These are phyloP conservation scores for Phylloscopus trochiloides DNA, from an alignment of 2,113 vertebrate species.

Conservation along the genomic window DNA sequence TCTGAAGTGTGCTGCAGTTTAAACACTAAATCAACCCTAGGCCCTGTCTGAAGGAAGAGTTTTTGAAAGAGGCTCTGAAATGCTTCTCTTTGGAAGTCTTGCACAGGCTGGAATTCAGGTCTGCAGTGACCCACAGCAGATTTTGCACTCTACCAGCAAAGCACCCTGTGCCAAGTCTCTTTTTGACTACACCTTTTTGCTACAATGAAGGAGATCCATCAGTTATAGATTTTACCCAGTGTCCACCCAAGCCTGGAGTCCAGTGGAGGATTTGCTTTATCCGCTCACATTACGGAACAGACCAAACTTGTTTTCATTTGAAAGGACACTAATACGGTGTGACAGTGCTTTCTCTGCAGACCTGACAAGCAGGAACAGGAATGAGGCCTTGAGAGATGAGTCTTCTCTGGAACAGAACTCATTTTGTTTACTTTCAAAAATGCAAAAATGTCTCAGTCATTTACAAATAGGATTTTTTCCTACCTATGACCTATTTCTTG, in stretches of 20 bases:
- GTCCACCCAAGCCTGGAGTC: background rate
- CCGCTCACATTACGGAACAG: background rate
- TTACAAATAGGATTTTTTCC: background rate
- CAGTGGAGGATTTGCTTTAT: background rate
- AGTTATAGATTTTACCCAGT: background rate
- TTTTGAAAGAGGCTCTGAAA: background rate
- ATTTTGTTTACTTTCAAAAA: conserved; percentile 28
- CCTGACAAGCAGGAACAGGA: background rate
- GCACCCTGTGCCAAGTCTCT: background rate
- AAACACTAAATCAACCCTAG: background rate
- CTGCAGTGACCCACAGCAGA: background rate
- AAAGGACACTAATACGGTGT: background rate
- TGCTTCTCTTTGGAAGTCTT: background rate
- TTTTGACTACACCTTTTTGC: background rate
- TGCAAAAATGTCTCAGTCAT: background rate
- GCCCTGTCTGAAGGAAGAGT: background rate
- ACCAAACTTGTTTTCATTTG: background rate
- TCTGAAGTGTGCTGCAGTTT: background rate
- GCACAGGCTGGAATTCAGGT: background rate
- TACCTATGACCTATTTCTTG: background rate
- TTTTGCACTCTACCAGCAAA: background rate
- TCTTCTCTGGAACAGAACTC: background rate
- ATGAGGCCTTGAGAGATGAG: background rate
- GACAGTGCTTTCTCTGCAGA: background rate
- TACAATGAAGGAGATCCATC: background rate